Percentiles rank a stretch among this genome's conserved stretches.
Conservation (phyloP, 2,113 vertebrate species). For the Psilopogon haemacephalus region DNA sequence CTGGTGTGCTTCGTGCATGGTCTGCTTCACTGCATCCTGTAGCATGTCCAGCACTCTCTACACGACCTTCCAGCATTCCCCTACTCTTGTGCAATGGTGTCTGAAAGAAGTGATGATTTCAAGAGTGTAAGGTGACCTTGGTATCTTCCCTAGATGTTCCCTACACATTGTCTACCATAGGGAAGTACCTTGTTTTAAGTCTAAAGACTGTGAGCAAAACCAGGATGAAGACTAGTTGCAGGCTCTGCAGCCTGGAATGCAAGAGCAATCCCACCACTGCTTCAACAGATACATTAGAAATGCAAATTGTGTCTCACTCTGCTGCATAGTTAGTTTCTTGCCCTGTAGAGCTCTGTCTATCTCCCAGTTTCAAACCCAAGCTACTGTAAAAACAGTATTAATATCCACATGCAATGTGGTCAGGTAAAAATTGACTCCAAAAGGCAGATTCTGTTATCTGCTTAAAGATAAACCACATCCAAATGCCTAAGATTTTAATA, state of each 20-base stretch:
- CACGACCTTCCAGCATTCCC: background rate
- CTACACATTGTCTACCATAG: background rate
- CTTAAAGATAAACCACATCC: background rate
- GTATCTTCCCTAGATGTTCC: background rate
- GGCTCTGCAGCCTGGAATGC: background rate
- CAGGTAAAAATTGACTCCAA: background rate
- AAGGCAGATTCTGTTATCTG: background rate
- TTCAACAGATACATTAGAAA: background rate
- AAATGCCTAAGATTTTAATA: background rate
- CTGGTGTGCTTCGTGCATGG: fast-evolving
- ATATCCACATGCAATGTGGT: background rate
- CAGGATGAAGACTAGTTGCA: background rate
- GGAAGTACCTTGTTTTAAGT: background rate
- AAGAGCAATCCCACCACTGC: background rate
- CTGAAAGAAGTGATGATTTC: background rate
- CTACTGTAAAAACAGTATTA: background rate
- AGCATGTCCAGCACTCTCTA: background rate
- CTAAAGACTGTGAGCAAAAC: background rate
- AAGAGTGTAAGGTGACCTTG: fast-evolving
- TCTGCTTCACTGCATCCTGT: background rate
- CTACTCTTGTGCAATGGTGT: background rate
- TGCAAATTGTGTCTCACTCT: fast-evolving
- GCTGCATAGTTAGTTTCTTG: background rate
- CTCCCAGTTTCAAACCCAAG: background rate
- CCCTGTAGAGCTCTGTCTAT: background rate